A percentile compares a stretch with the other conserved stretches of the same genome.
Evolutionary conservation across 2,797 vertebrate genomes (phyloP).

Genomic region (Arrhamphus sclerolepis): DNA sequence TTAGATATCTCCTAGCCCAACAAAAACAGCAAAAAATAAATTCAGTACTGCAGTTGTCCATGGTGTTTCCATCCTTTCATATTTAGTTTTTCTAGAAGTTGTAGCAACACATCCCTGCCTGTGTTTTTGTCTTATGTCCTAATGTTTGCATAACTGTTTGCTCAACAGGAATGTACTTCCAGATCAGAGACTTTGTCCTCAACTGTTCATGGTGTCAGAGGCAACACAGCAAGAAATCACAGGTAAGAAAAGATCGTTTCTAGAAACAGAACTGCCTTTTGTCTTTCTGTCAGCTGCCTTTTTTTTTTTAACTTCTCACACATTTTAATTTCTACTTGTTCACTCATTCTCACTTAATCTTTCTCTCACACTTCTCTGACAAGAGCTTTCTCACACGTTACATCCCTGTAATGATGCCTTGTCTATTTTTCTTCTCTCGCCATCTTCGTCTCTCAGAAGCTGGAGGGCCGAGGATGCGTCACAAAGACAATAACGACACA

Average conservation of each 20-base stretch:
- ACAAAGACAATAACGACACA: slow-evolving; percentile 80
- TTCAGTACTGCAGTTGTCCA: no score
- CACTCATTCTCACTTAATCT: slow-evolving; percentile 20
- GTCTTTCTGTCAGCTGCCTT: background rate
- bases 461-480: slow-evolving; percentile 57
- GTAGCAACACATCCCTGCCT: background rate
- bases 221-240: slow-evolving; percentile 57
- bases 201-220: slow-evolving; percentile 77
- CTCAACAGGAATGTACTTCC: slow-evolving; percentile 82
- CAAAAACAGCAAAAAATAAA: no score
- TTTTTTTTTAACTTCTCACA: slow-evolving; percentile 25
- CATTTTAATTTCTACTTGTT: slow-evolving; percentile 39
- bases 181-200: slow-evolving; percentile 83
- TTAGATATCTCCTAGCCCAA: no score
- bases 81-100: background rate
- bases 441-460: slow-evolving; percentile 32
- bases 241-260: slow-evolving; percentile 60
- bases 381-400: slow-evolving; percentile 2
- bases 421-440: background rate
- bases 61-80: no score
- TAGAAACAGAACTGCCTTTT: background rate
- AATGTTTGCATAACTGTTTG: slow-evolving; percentile 17
- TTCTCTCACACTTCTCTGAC: slow-evolving; percentile 18
- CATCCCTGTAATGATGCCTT: slow-evolving; percentile 3
- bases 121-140: background rate